These are phyloP conservation scores for Parasteatoda lunata DNA, from an alignment of 2,888 invertebrate species.

Conservation along the genomic window DNA sequence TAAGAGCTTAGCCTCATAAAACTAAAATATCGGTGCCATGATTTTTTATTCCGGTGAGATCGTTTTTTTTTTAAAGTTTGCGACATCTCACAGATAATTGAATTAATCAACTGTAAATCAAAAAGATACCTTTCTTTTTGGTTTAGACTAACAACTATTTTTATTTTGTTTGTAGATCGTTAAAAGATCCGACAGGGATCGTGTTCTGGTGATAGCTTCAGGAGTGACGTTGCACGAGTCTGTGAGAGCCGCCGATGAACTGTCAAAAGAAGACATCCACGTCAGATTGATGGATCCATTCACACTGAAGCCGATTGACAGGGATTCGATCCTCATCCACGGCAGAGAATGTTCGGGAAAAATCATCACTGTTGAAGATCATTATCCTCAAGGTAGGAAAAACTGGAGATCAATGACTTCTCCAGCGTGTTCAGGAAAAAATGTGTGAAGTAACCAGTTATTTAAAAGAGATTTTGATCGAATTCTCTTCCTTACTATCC, in stretches of 20 bases:
- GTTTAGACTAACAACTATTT: neutral
- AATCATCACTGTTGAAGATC: slow-evolving; percentile 96
- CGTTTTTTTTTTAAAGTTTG: too few species aligned
- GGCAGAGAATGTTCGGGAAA: slow-evolving; percentile 86
- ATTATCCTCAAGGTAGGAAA: slow-evolving; percentile 87
- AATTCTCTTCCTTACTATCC: too few species aligned
- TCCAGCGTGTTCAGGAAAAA: too few species aligned
- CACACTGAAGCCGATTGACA: slow-evolving; percentile 96
- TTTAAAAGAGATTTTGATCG: too few species aligned
- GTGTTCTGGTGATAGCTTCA: slow-evolving; percentile 90
- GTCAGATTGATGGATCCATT: slow-evolving; percentile 94
- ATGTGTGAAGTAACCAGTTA: too few species aligned
- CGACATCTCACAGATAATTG: too few species aligned
- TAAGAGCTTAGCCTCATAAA: too few species aligned
- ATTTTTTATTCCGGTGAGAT: too few species aligned
- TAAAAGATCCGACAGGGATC: slow-evolving; percentile 83
- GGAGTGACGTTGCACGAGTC: slow-evolving; percentile 96
- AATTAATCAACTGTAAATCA: too few species aligned
- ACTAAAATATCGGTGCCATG: too few species aligned
- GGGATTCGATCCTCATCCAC: slow-evolving; percentile 82
- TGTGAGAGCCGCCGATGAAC: slow-evolving; percentile 84
- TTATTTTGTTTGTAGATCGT: slow-evolving; percentile 79
- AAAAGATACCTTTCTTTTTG: neutral
- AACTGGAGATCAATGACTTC: neutral
- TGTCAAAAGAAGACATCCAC: slow-evolving; percentile 81